Conservation (phyloP, 2,797 vertebrate genomes). For the Glossophaga mutica region DNA sequence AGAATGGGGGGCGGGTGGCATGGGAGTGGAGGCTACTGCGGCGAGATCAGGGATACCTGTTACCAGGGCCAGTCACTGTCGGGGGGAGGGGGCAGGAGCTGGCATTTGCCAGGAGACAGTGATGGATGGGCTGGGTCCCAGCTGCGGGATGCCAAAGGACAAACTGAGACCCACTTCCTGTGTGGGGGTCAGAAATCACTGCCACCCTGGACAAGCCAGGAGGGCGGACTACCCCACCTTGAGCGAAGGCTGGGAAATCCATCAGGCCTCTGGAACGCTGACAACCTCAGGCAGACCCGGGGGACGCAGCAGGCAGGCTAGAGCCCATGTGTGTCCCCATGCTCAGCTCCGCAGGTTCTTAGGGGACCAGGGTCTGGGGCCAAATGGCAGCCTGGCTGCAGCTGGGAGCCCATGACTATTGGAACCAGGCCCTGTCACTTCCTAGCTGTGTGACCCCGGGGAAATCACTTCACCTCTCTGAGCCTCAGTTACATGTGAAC, state of each 20-base stretch:
- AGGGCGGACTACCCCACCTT: accelerated
- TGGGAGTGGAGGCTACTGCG: not conserved
- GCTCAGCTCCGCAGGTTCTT: not conserved
- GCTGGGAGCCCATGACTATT: accelerated
- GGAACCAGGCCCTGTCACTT: not conserved
- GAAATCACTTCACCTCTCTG: not conserved
- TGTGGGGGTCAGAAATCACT: accelerated
- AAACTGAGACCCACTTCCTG: accelerated
- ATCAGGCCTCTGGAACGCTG: not conserved
- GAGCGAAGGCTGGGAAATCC: not conserved
- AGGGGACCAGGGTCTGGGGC: no score
- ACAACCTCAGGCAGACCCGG: not conserved
- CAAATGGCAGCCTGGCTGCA: not conserved
- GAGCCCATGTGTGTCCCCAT: not conserved
- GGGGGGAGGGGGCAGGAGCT: not conserved
- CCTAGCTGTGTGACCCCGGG: not conserved
- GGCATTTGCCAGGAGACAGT: slow-evolving; percentile 76
- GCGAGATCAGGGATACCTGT: not conserved
- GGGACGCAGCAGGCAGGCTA: not conserved
- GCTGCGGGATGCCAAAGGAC: not conserved
- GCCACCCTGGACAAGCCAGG: not conserved
- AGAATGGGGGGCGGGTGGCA: no score
- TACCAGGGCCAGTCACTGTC: slow-evolving; percentile 16
- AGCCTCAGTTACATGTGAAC: not conserved
- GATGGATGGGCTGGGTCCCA: slow-evolving; percentile 64